Percentiles rank a stretch among this genome's conserved stretches.
phyloP scores from a whole-genome alignment of 1,140 invertebrate genomes.

The Drosophila santomea region DNA sequence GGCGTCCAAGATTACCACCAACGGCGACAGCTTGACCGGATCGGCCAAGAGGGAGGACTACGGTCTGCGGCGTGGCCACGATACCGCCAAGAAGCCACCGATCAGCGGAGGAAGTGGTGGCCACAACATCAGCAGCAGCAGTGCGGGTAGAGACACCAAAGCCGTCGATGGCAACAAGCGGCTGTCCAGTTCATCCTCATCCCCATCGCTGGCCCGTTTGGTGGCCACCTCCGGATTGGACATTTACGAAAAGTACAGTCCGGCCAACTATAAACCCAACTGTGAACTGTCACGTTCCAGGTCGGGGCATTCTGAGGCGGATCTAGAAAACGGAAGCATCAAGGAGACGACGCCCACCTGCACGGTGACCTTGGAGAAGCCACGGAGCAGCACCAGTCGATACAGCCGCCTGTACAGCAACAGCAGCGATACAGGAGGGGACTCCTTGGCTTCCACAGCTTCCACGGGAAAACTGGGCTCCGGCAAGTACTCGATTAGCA shows the following conservation, averaged over 20 bases:
- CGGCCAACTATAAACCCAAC: constrained; percentile 84
- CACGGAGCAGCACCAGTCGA: constrained; percentile 72
- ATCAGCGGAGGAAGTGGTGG: constrained; percentile 38
- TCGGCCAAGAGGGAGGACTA: constrained; percentile 51
- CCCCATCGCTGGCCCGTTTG: constrained; percentile 81
- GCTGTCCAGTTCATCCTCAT: constrained; percentile 80
- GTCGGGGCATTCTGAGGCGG: constrained; percentile 71
- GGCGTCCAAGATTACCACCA: constrained; percentile 30
- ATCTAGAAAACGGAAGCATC: constrained; percentile 24
- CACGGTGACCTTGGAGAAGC: constrained; percentile 69
- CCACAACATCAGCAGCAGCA: constrained; percentile 1
- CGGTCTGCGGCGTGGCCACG: constrained; percentile 37
- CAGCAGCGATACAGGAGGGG: constrained; percentile 44
- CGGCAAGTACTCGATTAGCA: constrained; percentile 54
- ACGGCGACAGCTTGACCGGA: constrained; percentile 34
- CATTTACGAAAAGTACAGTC: constrained; percentile 84
- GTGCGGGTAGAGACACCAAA: constrained; percentile 8
- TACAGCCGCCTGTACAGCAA: constrained; percentile 75
- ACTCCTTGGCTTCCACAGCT: constrained; percentile 1
- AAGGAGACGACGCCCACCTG: constrained; percentile 24
- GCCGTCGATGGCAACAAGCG: constrained; percentile 55
- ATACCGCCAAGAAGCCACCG: constrained; percentile 47
- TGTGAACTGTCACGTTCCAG: constrained; percentile 85
- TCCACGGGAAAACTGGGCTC: constrained; percentile 34
- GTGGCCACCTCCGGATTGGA: constrained; percentile 84